Base-by-base conservation (phyloP, 92 coral and sea anemone species). In the Phenganax subtilis region DNA sequence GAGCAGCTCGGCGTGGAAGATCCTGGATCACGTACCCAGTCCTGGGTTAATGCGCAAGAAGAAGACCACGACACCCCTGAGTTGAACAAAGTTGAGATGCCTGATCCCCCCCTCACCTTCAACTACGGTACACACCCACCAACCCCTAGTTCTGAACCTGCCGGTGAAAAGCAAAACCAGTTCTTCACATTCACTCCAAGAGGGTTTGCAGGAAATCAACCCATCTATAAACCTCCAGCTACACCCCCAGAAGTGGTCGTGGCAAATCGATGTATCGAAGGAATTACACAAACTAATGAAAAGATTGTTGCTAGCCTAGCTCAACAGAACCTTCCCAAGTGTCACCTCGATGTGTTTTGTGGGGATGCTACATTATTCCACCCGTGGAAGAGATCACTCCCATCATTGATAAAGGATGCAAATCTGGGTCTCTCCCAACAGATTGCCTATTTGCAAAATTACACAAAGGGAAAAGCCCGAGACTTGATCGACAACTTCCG, bases 351-450 rank as follows among this genome's bases (percentile, higher is more conserved):
- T 66, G 68, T 60, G 16, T 87, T 87, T 81, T 44, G 28, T 16
- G 90, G 90, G 27, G 85, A 84, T 29, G 80, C 72, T 44, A 82
- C 90, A 15, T 68, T 87, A 12, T 84, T 87, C 75, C 87, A 84
- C 83, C 89, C 87, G 57, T 87, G 89, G 84, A 84, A 87, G 65
- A 77, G 59, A 28, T 83, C 89, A n/a, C 76, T 84, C 66, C 68
- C 69, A 54, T 80, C 89, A 12, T 84, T 87, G 84, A 75, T 87
- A n/a, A 12, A 37, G 17, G 84, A 87, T 83, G 87, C 84, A 8
- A 77, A 82, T 25, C 62, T 87, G 12, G 16, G 70, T 27, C 87
- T 20, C 25, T 20, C 25, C 25, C 25, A 20, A 20, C 84, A 87
- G 51, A 83, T 84, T n/a, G 84, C 31, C 12, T 87, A 87, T 59